Evolutionary conservation across 2,797 vertebrate genomes (phyloP).

Genomic region (Sandelia bainsii): DNA sequence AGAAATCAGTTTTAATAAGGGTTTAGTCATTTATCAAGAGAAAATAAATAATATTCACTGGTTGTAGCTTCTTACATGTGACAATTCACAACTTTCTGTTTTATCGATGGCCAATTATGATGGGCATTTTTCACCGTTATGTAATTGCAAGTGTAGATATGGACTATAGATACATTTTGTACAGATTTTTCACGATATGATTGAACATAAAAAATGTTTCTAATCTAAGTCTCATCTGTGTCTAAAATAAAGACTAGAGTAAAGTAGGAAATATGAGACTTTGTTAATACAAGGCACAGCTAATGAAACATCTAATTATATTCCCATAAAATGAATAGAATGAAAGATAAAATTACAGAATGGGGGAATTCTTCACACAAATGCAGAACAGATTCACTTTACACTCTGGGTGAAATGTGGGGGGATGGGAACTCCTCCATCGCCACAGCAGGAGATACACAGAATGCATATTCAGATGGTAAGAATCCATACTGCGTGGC

Average conservation of each 20-base stretch:
- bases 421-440: constrained; percentile 68
- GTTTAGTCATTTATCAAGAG: background rate
- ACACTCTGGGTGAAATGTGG: constrained; percentile 56
- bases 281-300: constrained; percentile 48
- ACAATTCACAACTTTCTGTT: background rate
- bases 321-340: constrained; percentile 50
- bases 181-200: background rate
- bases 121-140: background rate
- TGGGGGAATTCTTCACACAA: constrained; percentile 54
- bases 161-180: background rate
- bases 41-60: background rate
- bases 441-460: constrained; percentile 57
- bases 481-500: constrained; percentile 49
- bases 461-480: constrained; percentile 58
- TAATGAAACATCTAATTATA: constrained; percentile 71
- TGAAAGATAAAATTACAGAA: constrained; percentile 55
- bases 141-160: background rate
- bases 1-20: too few relatives aligned
- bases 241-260: constrained; percentile 25
- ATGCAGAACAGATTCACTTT: constrained; percentile 61
- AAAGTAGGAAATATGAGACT: constrained; percentile 40
- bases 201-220: background rate
- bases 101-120: background rate
- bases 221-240: constrained; percentile 19
- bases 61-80: background rate